Evolutionary conservation across 2,797 vertebrate species (phyloP).

Genomic region (Mallotus villosus): DNA sequence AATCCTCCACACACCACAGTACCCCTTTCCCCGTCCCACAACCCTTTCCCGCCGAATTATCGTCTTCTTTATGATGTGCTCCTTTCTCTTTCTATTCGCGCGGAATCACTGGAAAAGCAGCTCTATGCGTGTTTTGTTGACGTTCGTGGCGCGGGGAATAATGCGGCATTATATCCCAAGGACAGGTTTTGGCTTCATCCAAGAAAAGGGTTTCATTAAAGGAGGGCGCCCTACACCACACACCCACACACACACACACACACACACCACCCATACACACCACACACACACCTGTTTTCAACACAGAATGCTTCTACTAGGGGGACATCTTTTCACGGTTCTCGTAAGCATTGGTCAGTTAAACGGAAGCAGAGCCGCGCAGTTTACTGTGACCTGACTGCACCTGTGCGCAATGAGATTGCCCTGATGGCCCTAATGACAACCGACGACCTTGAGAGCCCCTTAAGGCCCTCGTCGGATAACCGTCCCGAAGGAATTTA

Average conservation of each 20-base stretch:
- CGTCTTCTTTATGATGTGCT: constrained; percentile 71
- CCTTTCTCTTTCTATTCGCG: constrained; percentile 63
- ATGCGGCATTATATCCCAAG: constrained; percentile 94
- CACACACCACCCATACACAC: too few relatives aligned
- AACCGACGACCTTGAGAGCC: not conserved
- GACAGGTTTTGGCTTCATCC: constrained; percentile 97
- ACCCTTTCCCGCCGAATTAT: constrained; percentile 59
- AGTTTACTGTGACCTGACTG: constrained; percentile 69
- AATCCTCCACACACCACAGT: constrained; percentile 64
- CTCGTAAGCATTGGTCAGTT: constrained; percentile 79
- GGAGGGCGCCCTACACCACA: constrained; percentile 55
- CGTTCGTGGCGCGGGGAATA: constrained; percentile 93
- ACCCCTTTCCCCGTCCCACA: too few relatives aligned
- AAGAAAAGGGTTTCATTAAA: constrained; percentile 87
- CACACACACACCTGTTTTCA: too few relatives aligned
- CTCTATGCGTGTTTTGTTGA: constrained; percentile 91
- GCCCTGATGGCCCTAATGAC: constrained; percentile 26
- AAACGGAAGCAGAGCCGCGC: constrained; percentile 70
- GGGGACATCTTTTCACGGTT: constrained; percentile 93
- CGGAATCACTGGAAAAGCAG: constrained; percentile 88
- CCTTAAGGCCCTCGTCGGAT: not conserved
- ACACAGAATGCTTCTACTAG: constrained; percentile 84
- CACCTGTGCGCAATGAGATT: constrained; percentile 57
- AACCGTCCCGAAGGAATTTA: not conserved
- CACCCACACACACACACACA: constrained; percentile 38